Base-by-base conservation (phyloP, 2,797 vertebrate species). In the Xiphorhynchus erythropygius region DNA sequence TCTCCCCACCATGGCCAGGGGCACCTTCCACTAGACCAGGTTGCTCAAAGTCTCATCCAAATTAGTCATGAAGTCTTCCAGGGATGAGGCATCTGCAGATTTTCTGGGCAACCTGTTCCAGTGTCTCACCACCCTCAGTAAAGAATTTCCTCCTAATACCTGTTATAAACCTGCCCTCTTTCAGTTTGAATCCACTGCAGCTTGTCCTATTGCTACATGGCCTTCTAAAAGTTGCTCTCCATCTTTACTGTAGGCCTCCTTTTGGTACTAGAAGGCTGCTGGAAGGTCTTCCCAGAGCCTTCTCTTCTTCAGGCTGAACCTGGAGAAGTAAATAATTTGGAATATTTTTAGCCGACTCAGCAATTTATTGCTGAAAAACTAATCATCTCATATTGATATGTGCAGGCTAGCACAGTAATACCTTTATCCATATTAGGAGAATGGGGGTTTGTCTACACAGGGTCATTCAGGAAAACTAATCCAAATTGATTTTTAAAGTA, bases 401-500 rank as follows among this genome's bases (percentile, higher is more conserved):
- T 95, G 93, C 95, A 76, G 2, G 46, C 94, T 95, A 95, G 53
- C 52, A 33, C 59, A 91, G 30, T 89, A 93, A 74, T 80, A 44
- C 52, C 93, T 96, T 92, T 84, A 76, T 84, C 92, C 25, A 7
- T 81, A 10, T 50, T 68, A 59, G 81, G 65, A 80, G 68, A 85
- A 77, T 2, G 4, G 32, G 16, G 5, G 69, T 8, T 84, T 92
- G 77, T 79, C 94, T 94, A 49, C 59, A 50, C 10, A n/a, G 77
- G 27, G n/a, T 87, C 35, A 53, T 79, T 94, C 77, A 76, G 67
- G 83, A 82, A 94, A 92, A 87, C 67, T 92, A 95, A 97, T 94
- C 92, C 90, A 80, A 95, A 95, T 94, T 79, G 93, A 96, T 97
- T 96, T 96, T 96, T 84, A 84, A 95, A 95, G 83, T 90, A 90